Percentiles rank a stretch among this genome's conserved stretches.
These are phyloP conservation scores for Acanthaster planci DNA, from an alignment of 35 echinoderm and acorn worm species.

Conservation along the genomic window DNA sequence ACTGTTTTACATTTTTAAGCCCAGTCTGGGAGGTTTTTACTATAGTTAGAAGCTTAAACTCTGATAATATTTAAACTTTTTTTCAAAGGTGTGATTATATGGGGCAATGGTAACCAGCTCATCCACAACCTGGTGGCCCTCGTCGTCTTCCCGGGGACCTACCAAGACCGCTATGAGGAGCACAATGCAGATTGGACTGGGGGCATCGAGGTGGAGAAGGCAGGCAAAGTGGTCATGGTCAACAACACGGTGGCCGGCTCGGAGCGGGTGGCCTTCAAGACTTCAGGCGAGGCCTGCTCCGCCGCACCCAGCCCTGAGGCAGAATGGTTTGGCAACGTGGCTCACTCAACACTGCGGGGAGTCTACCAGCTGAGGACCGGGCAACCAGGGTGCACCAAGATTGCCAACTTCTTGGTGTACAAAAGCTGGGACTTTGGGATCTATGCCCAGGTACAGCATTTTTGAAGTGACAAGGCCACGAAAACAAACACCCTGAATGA, in stretches of 20 bases:
- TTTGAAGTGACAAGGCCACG: no score
- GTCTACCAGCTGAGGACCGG: neutral
- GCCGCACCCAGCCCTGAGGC: neutral
- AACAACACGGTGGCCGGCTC: constrained; percentile 75
- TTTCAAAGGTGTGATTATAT: constrained; percentile 58
- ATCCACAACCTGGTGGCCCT: constrained; percentile 53
- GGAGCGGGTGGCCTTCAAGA: constrained; percentile 51
- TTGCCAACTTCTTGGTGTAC: constrained; percentile 68
- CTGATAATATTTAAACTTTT: neutral
- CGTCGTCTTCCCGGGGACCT: constrained; percentile 56
- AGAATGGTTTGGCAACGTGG: constrained; percentile 29
- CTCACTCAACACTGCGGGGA: constrained; percentile 46
- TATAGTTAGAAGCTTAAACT: no score
- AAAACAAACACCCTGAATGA: no score
- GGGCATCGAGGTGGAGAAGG: constrained; percentile 48
- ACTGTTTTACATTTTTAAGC: no score
- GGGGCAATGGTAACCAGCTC: constrained; percentile 19
- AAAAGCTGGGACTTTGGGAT: constrained; percentile 70
- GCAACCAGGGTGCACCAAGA: constrained; percentile 25
- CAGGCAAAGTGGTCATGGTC: constrained; percentile 29
- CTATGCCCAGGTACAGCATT: constrained; percentile 45
- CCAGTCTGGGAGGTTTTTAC: no score
- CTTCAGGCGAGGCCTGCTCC: constrained; percentile 49
- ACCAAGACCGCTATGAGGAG: constrained; percentile 45
- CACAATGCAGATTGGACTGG: constrained; percentile 47